Conservation (phyloP, 2,113 vertebrate genomes). For the Coreoperca whiteheadi region DNA sequence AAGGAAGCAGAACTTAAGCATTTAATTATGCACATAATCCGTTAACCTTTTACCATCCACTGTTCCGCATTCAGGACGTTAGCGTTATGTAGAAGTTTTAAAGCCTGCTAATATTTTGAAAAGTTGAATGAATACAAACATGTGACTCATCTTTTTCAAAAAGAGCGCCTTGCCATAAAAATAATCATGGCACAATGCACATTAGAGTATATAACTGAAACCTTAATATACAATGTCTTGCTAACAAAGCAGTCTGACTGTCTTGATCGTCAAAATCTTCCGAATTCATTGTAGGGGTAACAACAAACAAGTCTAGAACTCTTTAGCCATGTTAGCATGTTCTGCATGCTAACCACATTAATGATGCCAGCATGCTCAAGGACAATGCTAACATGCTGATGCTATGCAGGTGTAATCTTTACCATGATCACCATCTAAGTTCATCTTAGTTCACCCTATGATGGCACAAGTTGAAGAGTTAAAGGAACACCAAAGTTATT, state of each 20-base stretch:
- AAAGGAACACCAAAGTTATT: too few species aligned
- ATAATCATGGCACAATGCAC: not conserved
- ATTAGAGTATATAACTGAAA: too few species aligned
- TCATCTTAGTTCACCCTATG: too few species aligned
- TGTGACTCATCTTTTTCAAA: not conserved
- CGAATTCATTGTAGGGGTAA: not conserved
- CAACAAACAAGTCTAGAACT: too few species aligned
- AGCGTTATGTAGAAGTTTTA: not conserved
- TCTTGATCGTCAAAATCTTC: too few species aligned
- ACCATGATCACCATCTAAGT: not conserved
- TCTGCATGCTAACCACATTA: not conserved
- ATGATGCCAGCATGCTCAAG: not conserved
- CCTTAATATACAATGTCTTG: too few species aligned
- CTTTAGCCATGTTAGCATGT: too few species aligned
- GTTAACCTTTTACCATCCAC: slow-evolving; percentile 7
- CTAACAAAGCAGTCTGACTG: too few species aligned
- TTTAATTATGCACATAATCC: slow-evolving; percentile 19
- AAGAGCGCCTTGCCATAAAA: not conserved
- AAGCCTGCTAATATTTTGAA: not conserved
- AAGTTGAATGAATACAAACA: not conserved
- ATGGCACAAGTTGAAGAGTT: too few species aligned
- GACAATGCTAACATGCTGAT: not conserved
- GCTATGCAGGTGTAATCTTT: not conserved
- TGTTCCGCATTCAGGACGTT: not conserved
- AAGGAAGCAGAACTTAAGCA: slow-evolving; percentile 6